Evolutionary conservation across 1,140 invertebrate species (phyloP).

Genomic region (Bombus superbus): DNA sequence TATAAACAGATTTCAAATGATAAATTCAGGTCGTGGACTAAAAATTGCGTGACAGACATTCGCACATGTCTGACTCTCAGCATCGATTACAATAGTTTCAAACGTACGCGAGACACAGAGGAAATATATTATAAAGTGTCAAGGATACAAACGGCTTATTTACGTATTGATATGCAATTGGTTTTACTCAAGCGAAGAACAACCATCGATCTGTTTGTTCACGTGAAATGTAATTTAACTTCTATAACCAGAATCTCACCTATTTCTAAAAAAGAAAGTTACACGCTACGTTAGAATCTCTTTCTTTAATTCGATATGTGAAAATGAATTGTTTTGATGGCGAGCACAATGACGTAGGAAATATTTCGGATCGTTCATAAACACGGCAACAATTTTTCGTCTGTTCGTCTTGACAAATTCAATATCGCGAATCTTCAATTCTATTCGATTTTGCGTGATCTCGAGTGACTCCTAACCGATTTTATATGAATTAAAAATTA

Average conservation of each 20-base stretch:
- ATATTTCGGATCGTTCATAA: background rate
- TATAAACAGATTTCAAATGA: background rate
- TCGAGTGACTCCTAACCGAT: background rate
- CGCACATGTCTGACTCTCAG: constrained; percentile 7
- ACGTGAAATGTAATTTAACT: background rate
- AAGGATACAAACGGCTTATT: constrained; percentile 19
- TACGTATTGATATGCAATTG: constrained; percentile 12
- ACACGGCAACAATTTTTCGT: background rate
- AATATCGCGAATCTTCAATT: background rate
- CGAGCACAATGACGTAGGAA: background rate
- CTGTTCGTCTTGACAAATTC: background rate
- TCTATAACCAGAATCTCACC: background rate
- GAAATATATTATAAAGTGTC: constrained; percentile 21
- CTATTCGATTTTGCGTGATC: background rate
- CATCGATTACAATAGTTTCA: constrained; percentile 36
- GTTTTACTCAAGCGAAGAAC: background rate
- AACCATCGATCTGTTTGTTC: background rate
- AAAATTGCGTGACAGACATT: background rate
- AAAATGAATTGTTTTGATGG: background rate
- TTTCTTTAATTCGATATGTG: background rate
- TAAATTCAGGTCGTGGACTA: background rate
- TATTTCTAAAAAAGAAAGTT: background rate
- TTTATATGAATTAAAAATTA: too few species aligned
- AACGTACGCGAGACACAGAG: background rate
- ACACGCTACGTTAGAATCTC: background rate